These are phyloP conservation scores for Catharus bicknelli DNA, from an alignment of 2,113 vertebrate genomes.

Conservation along the genomic window DNA sequence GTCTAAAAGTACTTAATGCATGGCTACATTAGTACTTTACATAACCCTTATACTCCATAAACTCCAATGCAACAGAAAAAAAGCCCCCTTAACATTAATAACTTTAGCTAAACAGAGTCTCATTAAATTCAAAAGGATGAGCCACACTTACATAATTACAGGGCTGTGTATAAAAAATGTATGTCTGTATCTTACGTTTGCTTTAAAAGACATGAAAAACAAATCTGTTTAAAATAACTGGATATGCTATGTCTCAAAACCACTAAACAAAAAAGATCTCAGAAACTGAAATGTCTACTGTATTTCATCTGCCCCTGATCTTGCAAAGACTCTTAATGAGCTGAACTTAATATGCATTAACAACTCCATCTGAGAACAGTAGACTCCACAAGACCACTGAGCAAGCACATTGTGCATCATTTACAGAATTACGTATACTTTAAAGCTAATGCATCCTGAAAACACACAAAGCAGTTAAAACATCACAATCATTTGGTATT, in stretches of 20 bases:
- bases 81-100: accelerated
- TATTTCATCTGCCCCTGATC: neutral
- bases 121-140: neutral
- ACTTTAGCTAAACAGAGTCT: neutral
- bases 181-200: neutral
- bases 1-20: neutral
- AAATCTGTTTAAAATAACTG: neutral
- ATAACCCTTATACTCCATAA: neutral
- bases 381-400: neutral
- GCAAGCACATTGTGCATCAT: neutral
- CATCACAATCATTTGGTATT: accelerated
- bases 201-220: neutral
- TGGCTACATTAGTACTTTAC: neutral
- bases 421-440: neutral
- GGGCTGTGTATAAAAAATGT: neutral
- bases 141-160: neutral
- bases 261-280: neutral
- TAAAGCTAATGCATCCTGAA: neutral
- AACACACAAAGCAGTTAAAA: neutral
- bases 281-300: neutral
- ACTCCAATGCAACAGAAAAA: neutral
- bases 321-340: neutral
- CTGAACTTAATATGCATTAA: neutral
- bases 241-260: neutral
- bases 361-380: neutral